Conservation (phyloP, 2,113 vertebrate genomes). For the Dicaeum eximium region DNA sequence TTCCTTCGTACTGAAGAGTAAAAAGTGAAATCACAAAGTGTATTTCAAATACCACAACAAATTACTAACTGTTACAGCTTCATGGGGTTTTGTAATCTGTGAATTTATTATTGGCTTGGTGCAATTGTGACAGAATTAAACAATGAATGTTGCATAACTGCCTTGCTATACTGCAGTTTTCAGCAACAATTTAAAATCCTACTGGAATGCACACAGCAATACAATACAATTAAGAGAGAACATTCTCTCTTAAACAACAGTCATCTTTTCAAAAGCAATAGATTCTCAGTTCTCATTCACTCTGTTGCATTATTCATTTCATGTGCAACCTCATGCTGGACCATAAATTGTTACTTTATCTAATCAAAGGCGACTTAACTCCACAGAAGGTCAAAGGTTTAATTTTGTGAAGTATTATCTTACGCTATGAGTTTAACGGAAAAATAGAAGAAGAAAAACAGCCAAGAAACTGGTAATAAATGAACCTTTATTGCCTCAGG, state of each 20-base stretch:
- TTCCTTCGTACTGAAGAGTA: background rate
- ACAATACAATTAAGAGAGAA: constrained; percentile 68
- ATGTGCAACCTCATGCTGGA: constrained; percentile 80
- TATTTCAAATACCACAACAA: background rate
- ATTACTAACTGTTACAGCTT: background rate
- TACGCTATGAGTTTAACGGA: constrained; percentile 82
- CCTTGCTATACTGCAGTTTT: constrained; percentile 7
- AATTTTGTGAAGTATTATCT: constrained; percentile 87
- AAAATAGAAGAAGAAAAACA: constrained; percentile 87
- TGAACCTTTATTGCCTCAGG: constrained; percentile 83
- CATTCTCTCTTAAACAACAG: constrained; percentile 68
- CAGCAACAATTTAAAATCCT: constrained; percentile 64
- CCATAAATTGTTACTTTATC: constrained; percentile 86
- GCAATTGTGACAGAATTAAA: constrained; percentile 45
- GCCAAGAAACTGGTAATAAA: constrained; percentile 85
- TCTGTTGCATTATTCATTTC: constrained; percentile 83
- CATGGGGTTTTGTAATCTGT: background rate
- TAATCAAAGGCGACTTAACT: constrained; percentile 85
- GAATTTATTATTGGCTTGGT: background rate
- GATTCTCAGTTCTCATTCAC: constrained; percentile 69
- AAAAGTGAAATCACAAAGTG: background rate
- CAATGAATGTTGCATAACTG: background rate
- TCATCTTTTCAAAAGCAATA: constrained; percentile 79
- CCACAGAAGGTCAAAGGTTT: constrained; percentile 85
- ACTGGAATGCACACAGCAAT: constrained; percentile 54